Base-by-base conservation (phyloP, 2,888 invertebrate genomes). In the Hedychridium roseum region DNA sequence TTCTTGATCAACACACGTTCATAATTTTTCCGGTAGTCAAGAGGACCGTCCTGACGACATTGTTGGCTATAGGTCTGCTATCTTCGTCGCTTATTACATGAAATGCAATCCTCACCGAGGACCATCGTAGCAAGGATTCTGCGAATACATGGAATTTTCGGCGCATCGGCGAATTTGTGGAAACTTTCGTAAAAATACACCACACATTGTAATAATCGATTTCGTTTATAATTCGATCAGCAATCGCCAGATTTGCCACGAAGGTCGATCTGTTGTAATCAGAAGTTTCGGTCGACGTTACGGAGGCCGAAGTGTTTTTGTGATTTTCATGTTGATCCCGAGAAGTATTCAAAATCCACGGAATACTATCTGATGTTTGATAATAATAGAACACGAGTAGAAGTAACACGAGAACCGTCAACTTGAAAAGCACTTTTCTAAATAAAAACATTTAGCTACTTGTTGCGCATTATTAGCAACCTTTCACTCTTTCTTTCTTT, bases 81-180 rank as follows among this genome's bases (percentile, higher is more conserved):
- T 80, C 80, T 15, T 81, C 78, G 66, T 88, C 88, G n/a, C 82
- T 83, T 41, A 88, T 85, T 12, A 88, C 81, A 69, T 87, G 84
- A 49, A 88, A 80, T 39, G 82, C 81, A 50, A 88, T 70, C 46
- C 81, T 79, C 27, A 84, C 81, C 1, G 80, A 73, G n/a, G 81
- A 80, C 16, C 80, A 71, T 52, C 74, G 78, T 11, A 84, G 56
- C 32, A 85, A 67, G 42, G 85, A 85, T 30, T 77, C 74, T 1
- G 82, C 67, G 44, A 85, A 80, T 50, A 81, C 80, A 3, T 78
- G 70, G 58, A 85, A 84, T 60, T 84, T 85, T 23, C 77, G 71
- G 52, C 77, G 80, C 65, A 85, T 78, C 1, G 82, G 81, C 4
- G 82, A 82, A 58, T 81, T 81, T 18, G 77, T 78, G 1, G 79